phyloP scores from a whole-genome alignment of 2,113 vertebrate species.

The Stomatorhinus ivindoensis region DNA sequence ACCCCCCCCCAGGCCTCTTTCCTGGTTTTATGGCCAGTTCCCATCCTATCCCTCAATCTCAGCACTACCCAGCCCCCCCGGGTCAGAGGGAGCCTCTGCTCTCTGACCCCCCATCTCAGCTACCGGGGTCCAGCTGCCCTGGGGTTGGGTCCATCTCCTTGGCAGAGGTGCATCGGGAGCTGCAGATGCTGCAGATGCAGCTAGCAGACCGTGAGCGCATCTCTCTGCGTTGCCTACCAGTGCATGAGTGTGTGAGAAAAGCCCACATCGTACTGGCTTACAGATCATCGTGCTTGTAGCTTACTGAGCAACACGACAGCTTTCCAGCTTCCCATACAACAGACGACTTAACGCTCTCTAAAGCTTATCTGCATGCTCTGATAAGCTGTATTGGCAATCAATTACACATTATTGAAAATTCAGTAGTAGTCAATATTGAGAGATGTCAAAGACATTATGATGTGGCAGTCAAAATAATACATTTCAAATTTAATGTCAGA shows the following conservation, averaged over 20 bases:
- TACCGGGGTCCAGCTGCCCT: conserved; percentile 49
- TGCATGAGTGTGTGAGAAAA: neutral
- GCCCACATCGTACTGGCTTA: neutral
- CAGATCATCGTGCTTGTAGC: neutral
- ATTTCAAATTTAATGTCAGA: neutral
- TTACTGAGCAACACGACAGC: neutral
- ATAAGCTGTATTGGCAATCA: neutral
- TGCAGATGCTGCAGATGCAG: conserved; percentile 83
- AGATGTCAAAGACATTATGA: neutral
- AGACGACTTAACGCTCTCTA: neutral
- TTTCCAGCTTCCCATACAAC: neutral
- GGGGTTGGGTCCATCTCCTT: conserved; percentile 63
- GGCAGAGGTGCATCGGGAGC: conserved; percentile 81
- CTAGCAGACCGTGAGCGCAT: conserved; percentile 70
- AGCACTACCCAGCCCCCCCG: conserved; percentile 27
- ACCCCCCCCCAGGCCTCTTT: conserved; percentile 51
- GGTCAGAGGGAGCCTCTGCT: conserved; percentile 43
- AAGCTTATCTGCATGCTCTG: neutral
- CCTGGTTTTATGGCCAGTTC: conserved; percentile 50
- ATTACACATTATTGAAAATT: neutral
- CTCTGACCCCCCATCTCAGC: conserved; percentile 33
- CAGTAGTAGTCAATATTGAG: neutral
- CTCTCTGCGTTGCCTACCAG: neutral
- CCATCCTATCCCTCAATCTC: conserved; percentile 39
- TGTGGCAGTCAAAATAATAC: neutral